Evolutionary conservation across 2,888 invertebrate species (phyloP).

Genomic region (Pediacus dermestoides): DNA sequence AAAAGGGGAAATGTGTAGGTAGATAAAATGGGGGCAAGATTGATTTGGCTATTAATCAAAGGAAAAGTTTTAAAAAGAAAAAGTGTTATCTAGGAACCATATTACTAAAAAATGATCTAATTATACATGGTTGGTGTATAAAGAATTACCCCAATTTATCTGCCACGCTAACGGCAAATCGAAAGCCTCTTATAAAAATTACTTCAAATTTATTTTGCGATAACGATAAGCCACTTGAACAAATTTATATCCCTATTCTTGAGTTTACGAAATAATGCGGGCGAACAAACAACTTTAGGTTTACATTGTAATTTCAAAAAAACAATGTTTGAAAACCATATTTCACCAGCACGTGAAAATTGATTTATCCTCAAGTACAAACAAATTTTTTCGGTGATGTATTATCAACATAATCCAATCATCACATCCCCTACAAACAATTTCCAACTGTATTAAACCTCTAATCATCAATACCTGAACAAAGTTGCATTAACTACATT

Average conservation of each 20-base stretch:
- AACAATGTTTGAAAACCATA: neutral
- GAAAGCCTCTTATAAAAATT: slow-evolving; percentile 33
- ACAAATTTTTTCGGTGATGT: no score
- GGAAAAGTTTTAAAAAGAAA: slow-evolving; percentile 25
- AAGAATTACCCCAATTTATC: slow-evolving; percentile 30
- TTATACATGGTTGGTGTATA: slow-evolving; percentile 27
- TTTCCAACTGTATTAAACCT: slow-evolving; percentile 21
- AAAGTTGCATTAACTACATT: slow-evolving; percentile 27
- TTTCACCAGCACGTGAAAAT: neutral
- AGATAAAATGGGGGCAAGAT: no score
- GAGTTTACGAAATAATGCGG: neutral
- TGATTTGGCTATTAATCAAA: slow-evolving; percentile 27
- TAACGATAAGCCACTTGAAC: slow-evolving; percentile 18
- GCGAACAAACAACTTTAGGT: neutral
- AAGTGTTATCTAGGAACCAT: slow-evolving; percentile 23
- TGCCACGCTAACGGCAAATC: slow-evolving; percentile 30
- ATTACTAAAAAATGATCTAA: slow-evolving; percentile 31
- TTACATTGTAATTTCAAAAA: neutral
- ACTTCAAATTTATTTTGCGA: slow-evolving; percentile 32
- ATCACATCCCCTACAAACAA: no score
- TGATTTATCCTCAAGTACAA: no score
- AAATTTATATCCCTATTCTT: slow-evolving; percentile 1
- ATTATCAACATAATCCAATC: no score
- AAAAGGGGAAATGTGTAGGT: no score
- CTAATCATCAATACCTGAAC: slow-evolving; percentile 21